Evolutionary conservation across 2,797 vertebrate species (phyloP), one percentile per base, ranked within the genome.

Genomic region (Sebastes cheni): DNA sequence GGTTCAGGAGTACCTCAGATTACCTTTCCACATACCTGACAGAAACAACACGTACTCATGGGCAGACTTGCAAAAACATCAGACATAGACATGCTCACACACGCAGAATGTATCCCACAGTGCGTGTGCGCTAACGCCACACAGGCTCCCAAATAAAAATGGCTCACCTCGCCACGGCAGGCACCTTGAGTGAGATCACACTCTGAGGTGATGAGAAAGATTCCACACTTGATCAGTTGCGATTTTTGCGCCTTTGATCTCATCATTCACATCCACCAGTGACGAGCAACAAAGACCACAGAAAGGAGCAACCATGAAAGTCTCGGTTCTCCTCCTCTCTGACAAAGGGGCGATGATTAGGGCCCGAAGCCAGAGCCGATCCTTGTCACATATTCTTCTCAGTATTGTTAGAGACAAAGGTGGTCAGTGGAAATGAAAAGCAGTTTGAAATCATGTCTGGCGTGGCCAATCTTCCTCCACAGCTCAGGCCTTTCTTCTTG

Each of bases 181-280:
- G 46, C 18, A 39, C 73, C 79, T 85, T 39, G 67, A 82, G 72
- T 82, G 77, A 65, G 85, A 86, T 89, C 81, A 13, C 75, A 46
- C 84, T 78, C 64, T 34, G 61, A 87, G 78, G 81, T 72, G 87
- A 88, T 84, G 83, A 89, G 77, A 80, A 62, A 80, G 78, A 81
- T 84, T 87, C 84, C 58, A 60, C 81, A 83, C 75, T 90, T 79
- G 82, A 93, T 92, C 88, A 73, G 82, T 88, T 84, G 82, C 84
- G 82, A 87, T 89, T 88, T 89, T 72, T 65, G 76, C 30, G n/a
- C 88, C 88, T 94, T 95, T 95, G 90, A 95, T 93, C 89, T 91
- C 67, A 34, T 89, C 67, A 23, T 88, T 87, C 72, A 70, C 60
- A 70, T 84, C 64, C 75, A 68, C 69, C 46, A 6, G 66, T 7